Base-by-base conservation (phyloP, 2,113 vertebrate species). In the Marmota monax region DNA sequence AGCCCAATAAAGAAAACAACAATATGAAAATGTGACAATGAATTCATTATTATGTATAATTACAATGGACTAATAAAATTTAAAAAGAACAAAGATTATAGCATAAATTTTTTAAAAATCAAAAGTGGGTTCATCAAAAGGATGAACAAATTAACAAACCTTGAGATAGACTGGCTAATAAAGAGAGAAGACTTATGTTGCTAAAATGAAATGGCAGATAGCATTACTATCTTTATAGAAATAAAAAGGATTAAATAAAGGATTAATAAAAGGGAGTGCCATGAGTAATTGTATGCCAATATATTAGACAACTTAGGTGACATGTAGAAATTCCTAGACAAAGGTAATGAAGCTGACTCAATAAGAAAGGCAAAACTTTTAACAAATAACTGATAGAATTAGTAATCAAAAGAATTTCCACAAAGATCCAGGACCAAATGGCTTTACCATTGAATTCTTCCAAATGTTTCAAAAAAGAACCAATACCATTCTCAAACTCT, bases 121-220 rank as follows among this genome's bases (percentile, higher is more conserved):
- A 48, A 84, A 84, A 92, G 90, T 32, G 63, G 78, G 34, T 73
- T 61, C 90, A 74, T 32, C 73, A 53, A 92, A 84, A 56, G 53
- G 53, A 56, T 56, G 39, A 84, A 92, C 79, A 83, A 74, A 74
- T 32, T 37, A 27, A 84, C 56, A 63, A 73, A 48, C 23, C n/a
- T 51, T 48, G 23, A 72, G 79, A 25, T 20, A 53, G 45, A 85
- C 22, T 45, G 39, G 18, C 27, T 56, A 56, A 56, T 56, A 56
- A 56, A 56, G 14, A 56, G 53, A 92, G 58, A 51, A 29, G 76
- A 53, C 16, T 69, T 37, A 32, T n/a, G 39, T 45, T 90, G 74
- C 42, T 78, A 79, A 90, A 84, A 84, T 29, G 34, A 73, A 70
- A 72, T 65, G 34, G 7, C n/a, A 17, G 70, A 65, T n/a, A 34